phyloP scores from a whole-genome alignment of 30 jellyfish, hydroid and myxozoan species.

The Turritopsis dohrnii region DNA sequence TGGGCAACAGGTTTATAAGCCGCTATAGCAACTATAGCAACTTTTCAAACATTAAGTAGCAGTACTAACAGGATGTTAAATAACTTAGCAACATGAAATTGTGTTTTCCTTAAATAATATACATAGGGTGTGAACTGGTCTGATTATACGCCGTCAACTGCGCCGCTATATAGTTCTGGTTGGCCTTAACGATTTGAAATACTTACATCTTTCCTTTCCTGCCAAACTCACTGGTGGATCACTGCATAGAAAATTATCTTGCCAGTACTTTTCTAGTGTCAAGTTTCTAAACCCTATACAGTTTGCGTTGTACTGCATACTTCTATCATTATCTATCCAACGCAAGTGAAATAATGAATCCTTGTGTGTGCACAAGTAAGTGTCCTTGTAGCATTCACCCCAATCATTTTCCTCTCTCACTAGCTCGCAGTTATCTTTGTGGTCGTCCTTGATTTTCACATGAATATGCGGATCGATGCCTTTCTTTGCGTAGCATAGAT shows the following conservation, averaged over 20 bases:
- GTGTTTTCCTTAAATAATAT: too few relatives aligned
- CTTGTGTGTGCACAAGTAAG: conserved; percentile 9
- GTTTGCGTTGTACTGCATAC: not conserved
- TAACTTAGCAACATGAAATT: too few relatives aligned
- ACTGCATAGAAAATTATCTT: not conserved
- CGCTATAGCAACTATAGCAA: too few relatives aligned
- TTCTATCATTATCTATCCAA: not conserved
- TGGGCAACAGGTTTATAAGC: too few relatives aligned
- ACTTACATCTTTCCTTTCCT: not conserved
- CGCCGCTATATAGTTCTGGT: too few relatives aligned
- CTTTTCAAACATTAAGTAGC: too few relatives aligned
- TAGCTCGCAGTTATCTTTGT: not conserved
- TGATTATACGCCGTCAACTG: too few relatives aligned
- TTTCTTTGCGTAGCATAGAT: not conserved
- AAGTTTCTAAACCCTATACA: not conserved
- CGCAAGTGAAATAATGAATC: not conserved
- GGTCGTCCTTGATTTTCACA: not conserved
- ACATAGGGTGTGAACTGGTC: too few relatives aligned
- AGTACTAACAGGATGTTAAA: too few relatives aligned
- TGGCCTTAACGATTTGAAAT: too few relatives aligned
- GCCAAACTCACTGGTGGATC: not conserved
- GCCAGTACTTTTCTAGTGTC: conserved; percentile 3
- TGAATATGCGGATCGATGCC: conserved; percentile 19
- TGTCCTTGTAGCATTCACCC: conserved; percentile 10
- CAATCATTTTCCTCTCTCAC: not conserved